These are phyloP conservation scores for Notothenia rossii DNA, from an alignment of 2,113 vertebrate species.

Conservation along the genomic window DNA sequence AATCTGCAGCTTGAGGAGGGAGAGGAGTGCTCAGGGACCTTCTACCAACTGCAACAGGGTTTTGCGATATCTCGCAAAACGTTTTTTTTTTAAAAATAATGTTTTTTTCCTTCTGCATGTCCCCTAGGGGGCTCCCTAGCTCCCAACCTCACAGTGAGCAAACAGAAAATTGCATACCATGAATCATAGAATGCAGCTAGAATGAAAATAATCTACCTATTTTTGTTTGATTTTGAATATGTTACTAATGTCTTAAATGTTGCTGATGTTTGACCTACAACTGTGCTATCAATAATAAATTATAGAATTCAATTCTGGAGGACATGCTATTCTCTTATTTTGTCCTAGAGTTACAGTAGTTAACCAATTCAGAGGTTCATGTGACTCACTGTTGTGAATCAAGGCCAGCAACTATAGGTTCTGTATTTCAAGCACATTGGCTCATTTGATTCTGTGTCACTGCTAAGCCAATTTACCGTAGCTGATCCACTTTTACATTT, in stretches of 20 bases:
- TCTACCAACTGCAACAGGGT: too few relatives aligned
- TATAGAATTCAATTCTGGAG: neutral
- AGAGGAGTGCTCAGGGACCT: too few relatives aligned
- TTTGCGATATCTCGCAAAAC: too few relatives aligned
- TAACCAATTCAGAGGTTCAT: slow-evolving; percentile 4
- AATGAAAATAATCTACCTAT: neutral
- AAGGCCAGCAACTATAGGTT: slow-evolving; percentile 23
- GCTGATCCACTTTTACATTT: slow-evolving; percentile 18
- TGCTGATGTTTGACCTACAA: neutral
- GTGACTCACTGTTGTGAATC: slow-evolving; percentile 13
- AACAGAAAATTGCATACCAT: too few relatives aligned
- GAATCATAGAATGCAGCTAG: too few relatives aligned
- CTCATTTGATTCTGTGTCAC: slow-evolving; percentile 26
- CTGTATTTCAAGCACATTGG: slow-evolving; percentile 17
- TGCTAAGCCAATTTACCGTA: slow-evolving; percentile 29
- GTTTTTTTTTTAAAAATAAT: too few relatives aligned
- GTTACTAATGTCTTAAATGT: neutral
- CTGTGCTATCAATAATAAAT: neutral
- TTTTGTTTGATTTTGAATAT: neutral
- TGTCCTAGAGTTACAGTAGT: neutral
- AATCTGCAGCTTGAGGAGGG: too few relatives aligned
- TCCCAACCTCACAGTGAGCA: too few relatives aligned
- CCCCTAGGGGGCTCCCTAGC: too few relatives aligned
- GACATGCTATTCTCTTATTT: neutral
- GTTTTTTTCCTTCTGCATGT: too few relatives aligned